A percentile compares a stretch with the other conserved stretches of the same genome.
phyloP scores from a whole-genome alignment of 2,113 vertebrate species.

The Pholis gunnellus region DNA sequence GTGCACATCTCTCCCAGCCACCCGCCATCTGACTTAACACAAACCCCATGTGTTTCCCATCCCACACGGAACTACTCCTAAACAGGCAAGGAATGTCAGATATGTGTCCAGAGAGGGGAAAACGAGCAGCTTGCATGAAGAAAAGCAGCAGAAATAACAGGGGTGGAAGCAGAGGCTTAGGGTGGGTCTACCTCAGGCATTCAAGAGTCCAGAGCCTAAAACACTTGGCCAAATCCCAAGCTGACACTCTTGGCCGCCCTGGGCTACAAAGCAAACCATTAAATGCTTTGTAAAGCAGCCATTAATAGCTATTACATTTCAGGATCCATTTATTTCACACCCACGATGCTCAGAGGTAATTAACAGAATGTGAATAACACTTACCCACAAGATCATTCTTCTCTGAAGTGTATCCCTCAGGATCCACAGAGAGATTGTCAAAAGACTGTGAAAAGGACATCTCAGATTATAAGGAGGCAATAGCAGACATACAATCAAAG shows the following conservation, averaged over 20 bases:
- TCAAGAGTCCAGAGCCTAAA: slow-evolving; percentile 53
- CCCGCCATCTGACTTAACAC: slow-evolving; percentile 57
- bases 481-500: slow-evolving; percentile 61
- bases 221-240: slow-evolving; percentile 47
- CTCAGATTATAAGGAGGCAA: slow-evolving; percentile 51
- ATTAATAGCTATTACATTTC: slow-evolving; percentile 46
- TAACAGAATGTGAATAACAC: slow-evolving; percentile 30
- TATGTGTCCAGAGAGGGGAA: slow-evolving; percentile 61
- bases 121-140: slow-evolving; percentile 62
- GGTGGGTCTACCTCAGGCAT: slow-evolving; percentile 77
- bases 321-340: slow-evolving; percentile 23
- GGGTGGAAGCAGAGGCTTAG: slow-evolving; percentile 70
- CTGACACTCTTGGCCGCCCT: slow-evolving; percentile 41
- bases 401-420: slow-evolving; percentile 86
- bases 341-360: slow-evolving; percentile 14
- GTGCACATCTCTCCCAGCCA: slow-evolving; percentile 49
- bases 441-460: slow-evolving; percentile 87
- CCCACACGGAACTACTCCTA: slow-evolving; percentile 64
- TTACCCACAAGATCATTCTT: slow-evolving; percentile 87
- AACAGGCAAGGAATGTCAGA: slow-evolving; percentile 79
- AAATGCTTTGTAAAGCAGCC: slow-evolving; percentile 31
- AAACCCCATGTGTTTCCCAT: slow-evolving; percentile 78
- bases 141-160: slow-evolving; percentile 77
- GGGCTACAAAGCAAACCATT: slow-evolving; percentile 33
- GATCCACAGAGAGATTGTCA: slow-evolving; percentile 93